phyloP scores from a whole-genome alignment of 92 coral and sea anemone genomes.

The Anthopleura xanthogrammica region DNA sequence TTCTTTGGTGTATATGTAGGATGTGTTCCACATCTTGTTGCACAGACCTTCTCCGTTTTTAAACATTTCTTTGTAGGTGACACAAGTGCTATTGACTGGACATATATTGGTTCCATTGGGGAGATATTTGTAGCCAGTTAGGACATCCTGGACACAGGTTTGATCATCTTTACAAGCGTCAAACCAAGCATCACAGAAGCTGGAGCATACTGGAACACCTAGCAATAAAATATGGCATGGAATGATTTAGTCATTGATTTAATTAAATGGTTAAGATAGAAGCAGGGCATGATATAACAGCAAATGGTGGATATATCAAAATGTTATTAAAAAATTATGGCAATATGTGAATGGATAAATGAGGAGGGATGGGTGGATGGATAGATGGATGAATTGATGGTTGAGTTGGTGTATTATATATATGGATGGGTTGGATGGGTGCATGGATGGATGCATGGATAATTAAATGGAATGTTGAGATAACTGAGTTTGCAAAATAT shows the following conservation, averaged over 20 bases:
- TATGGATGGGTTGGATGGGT: too few species aligned
- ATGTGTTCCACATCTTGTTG: conserved; percentile 90
- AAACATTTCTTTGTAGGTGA: conserved; percentile 71
- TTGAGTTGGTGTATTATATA: too few species aligned
- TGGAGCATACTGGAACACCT: conserved; percentile 96
- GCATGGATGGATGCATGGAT: too few species aligned
- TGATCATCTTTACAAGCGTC: conserved; percentile 82
- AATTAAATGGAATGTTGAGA: too few species aligned
- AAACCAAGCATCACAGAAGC: conserved; percentile 84
- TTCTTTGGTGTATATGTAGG: conserved; percentile 70
- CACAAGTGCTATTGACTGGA: conserved; percentile 65
- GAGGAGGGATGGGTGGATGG: too few species aligned
- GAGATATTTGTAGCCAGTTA: conserved; percentile 59
- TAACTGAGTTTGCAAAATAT: too few species aligned
- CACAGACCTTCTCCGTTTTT: conserved; percentile 73
- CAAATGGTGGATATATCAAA: too few species aligned
- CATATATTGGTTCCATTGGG: conserved; percentile 64
- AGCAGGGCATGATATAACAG: too few species aligned
- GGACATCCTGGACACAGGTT: conserved; percentile 86
- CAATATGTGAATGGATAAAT: too few species aligned
- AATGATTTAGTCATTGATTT: not conserved
- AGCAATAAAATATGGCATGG: not conserved
- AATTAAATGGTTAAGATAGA: too few species aligned
- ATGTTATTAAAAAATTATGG: too few species aligned
- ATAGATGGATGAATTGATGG: too few species aligned